phyloP scores from a whole-genome alignment of 1,140 invertebrate genomes.

The Cyclina sinensis region DNA sequence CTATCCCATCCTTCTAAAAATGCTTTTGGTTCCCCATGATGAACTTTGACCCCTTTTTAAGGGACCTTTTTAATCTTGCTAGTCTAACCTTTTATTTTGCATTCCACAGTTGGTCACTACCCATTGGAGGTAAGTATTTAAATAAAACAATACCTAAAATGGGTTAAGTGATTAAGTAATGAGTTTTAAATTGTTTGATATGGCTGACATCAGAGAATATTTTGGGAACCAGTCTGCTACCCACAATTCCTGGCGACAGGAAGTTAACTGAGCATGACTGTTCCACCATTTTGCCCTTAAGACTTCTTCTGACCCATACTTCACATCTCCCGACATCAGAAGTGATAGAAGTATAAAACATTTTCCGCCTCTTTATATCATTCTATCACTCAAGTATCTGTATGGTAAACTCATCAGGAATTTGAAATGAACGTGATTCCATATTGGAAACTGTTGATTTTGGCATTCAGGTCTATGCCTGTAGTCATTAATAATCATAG shows the following conservation, averaged over 20 bases:
- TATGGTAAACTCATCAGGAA: constrained; percentile 52
- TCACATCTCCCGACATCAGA: constrained; percentile 52
- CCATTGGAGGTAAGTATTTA: no score
- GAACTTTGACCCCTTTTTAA: no score
- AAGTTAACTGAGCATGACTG: constrained; percentile 64
- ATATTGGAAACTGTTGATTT: constrained; percentile 66
- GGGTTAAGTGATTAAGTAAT: no score
- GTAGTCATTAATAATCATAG: constrained; percentile 67
- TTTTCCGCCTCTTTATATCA: constrained; percentile 65
- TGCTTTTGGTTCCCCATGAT: no score
- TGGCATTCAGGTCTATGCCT: constrained; percentile 60
- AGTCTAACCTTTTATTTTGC: no score
- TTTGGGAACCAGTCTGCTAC: background rate
- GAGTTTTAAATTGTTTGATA: background rate
- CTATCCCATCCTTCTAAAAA: no score
- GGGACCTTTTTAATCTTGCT: no score
- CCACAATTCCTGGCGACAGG: constrained; percentile 62
- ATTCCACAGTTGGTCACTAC: no score
- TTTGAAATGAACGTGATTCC: constrained; percentile 64
- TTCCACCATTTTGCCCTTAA: constrained; percentile 61
- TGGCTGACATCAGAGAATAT: background rate
- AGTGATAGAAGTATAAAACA: constrained; percentile 61
- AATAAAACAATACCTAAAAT: no score
- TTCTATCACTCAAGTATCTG: constrained; percentile 56
- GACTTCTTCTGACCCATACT: constrained; percentile 61